Evolutionary conservation across 2,888 invertebrate genomes (phyloP).

Genomic region (Trichogramma dendrolimi): DNA sequence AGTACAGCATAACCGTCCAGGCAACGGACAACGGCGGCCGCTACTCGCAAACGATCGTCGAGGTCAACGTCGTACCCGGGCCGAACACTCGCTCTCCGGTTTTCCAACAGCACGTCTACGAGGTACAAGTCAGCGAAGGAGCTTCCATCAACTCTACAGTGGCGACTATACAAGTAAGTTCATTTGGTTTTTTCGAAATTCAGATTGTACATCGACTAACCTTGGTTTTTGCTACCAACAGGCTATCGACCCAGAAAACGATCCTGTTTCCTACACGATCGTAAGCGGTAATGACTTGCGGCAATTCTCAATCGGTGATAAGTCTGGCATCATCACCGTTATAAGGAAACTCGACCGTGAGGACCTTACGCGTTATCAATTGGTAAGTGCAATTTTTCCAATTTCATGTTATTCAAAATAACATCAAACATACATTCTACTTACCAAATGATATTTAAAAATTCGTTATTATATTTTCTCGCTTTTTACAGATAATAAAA

Average conservation of each 20-base stretch:
- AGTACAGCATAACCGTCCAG: conserved; percentile 82
- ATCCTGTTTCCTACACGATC: conserved; percentile 79
- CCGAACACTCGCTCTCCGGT: conserved; percentile 77
- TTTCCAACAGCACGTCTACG: conserved; percentile 77
- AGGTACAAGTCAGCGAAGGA: conserved; percentile 84
- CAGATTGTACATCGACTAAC: too few relatives aligned
- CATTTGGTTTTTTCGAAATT: not conserved
- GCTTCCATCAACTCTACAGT: conserved; percentile 84
- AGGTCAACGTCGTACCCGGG: conserved; percentile 78
- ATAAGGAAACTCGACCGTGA: conserved; percentile 82
- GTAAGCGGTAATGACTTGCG: conserved; percentile 84
- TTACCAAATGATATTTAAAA: not conserved
- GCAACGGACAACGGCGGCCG: conserved; percentile 77
- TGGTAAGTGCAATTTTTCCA: conserved; percentile 57
- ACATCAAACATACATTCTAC: not conserved
- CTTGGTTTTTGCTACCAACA: conserved; percentile 38
- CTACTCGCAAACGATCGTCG: conserved; percentile 80
- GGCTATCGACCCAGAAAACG: conserved; percentile 87
- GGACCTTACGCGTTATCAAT: conserved; percentile 80
- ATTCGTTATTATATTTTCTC: not conserved
- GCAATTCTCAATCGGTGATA: conserved; percentile 80
- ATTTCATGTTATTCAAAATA: conserved; percentile 4
- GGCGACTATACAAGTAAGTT: conserved; percentile 68
- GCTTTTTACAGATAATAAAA: conserved; percentile 63
- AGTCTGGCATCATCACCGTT: conserved; percentile 84